Evolutionary conservation across 2,113 vertebrate species (phyloP), one percentile per base, ranked within the genome.

Genomic region (Pseudopipra pipra): DNA sequence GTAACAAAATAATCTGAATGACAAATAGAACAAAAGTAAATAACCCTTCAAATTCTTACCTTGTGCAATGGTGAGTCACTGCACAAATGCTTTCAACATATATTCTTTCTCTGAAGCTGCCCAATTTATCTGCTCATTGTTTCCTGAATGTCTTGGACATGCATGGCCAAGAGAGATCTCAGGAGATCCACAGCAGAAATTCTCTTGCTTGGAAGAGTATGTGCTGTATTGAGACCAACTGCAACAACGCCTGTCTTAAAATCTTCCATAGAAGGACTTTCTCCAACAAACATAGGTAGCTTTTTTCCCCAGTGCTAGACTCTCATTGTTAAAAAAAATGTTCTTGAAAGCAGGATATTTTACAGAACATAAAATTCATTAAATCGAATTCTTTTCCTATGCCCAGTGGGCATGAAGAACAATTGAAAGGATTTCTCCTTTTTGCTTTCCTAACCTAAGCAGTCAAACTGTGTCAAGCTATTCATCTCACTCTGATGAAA

Each of bases 21-120:
- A 65, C n/a, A 90, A 87, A 82, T 44, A 91, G 27, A 56, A 56
- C 65, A 68, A 63, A 39, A 75, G 33, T 76, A 89, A 95, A 87
- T 78, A 93, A 31, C 35, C 5, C 55, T 78, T 85, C 62, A 85
- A 87, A 89, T 56, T 11, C 70, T 91, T 91, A 79, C 58, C 56
- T 91, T 0, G 1, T 2, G 2, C 1, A 5, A 19, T 24, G 24
- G 35, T 89, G 70, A 79, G 58, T 89, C 81, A 94, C 28, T 68
- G 49, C 22, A 56, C 46, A 76, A 72, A 56, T 44, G 31, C 8
- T 94, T 97, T 76, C 0, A 0, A 61, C 66, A 72, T 28, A 18
- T 3, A 21, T 56, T 35, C 58, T 75, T 85, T 75, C 24, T 91
- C 61, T 82, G 47, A 76, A 65, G 22, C 54, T 94, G 39, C 35